Evolutionary conservation across 2,113 vertebrate genomes (phyloP).

Genomic region (Vulpes vulpes): DNA sequence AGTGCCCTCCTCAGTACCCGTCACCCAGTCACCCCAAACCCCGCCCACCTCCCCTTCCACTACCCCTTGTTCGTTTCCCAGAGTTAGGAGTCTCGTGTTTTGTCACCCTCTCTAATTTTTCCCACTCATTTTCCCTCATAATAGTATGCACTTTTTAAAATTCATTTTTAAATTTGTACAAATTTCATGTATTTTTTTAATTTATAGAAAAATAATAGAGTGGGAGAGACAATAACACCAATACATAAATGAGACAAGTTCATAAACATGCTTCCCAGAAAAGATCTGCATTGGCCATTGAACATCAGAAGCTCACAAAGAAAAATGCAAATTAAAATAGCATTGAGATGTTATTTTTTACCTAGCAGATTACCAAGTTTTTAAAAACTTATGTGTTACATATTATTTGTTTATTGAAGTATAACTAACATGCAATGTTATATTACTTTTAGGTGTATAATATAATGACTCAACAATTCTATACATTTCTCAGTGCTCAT

Average conservation of each 20-base stretch:
- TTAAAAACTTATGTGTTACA: not conserved
- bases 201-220: not conserved
- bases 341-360: conserved; percentile 13
- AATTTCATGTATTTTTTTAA: not conserved
- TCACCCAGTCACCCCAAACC: too few species aligned
- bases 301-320: not conserved
- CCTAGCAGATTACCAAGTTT: not conserved
- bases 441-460: not conserved
- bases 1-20: too few species aligned
- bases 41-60: too few species aligned
- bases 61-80: too few species aligned
- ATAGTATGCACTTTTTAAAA: not conserved
- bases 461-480: not conserved
- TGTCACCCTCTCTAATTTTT: too few species aligned
- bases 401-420: not conserved
- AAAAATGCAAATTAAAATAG: conserved; percentile 26
- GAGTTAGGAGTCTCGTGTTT: too few species aligned
- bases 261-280: not conserved
- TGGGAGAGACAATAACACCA: not conserved
- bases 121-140: not conserved
- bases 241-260: not conserved
- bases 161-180: not conserved
- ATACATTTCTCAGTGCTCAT: not conserved
- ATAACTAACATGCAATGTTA: not conserved
- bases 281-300: not conserved